phyloP scores from a whole-genome alignment of 2,797 vertebrate species.

The Ispidina lecontei region DNA sequence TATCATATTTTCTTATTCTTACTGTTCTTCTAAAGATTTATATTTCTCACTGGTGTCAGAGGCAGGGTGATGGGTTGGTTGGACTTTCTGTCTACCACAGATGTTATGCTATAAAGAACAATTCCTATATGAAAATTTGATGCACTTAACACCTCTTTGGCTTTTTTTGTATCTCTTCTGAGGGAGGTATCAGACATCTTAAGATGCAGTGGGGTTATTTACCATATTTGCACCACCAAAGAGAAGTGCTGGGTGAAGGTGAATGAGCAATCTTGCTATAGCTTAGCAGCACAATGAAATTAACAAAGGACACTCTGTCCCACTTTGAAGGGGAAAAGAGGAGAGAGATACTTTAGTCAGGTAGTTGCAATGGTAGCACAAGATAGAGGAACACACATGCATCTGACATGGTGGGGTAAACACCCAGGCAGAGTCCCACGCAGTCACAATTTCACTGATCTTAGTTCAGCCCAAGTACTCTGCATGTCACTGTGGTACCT shows the following conservation, averaged over 20 bases:
- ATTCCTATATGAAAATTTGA: background rate
- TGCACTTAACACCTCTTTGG: fast-evolving
- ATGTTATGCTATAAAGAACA: fast-evolving
- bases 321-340: background rate
- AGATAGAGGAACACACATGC: background rate
- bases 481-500: fast-evolving
- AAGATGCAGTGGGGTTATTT: background rate
- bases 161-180: background rate
- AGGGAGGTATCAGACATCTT: background rate
- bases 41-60: background rate
- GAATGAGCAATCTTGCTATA: background rate
- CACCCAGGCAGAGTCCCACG: background rate
- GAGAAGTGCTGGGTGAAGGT: background rate
- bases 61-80: background rate
- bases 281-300: background rate
- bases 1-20: background rate
- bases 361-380: background rate
- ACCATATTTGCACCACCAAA: background rate
- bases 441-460: background rate
- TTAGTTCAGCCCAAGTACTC: background rate
- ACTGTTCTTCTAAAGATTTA: background rate
- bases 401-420: background rate
- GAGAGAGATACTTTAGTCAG: background rate
- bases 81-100: background rate
- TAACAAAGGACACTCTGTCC: background rate